Percentiles rank a stretch among this genome's conserved stretches.
phyloP scores from a whole-genome alignment of 2,888 invertebrate species.

The Portevinia maculata region DNA sequence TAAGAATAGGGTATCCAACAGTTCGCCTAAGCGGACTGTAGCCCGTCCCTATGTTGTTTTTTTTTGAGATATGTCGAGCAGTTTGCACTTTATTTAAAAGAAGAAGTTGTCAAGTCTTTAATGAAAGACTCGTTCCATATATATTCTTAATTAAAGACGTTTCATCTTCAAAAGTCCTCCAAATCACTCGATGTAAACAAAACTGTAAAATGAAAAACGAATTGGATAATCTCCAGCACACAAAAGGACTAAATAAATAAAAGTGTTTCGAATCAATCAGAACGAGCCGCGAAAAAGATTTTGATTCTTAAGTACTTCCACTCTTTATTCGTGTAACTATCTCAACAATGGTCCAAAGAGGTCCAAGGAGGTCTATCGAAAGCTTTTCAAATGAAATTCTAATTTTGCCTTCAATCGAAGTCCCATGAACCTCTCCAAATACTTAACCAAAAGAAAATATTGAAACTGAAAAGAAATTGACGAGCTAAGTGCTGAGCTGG shows the following conservation, averaged over 20 bases:
- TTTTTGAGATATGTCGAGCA: too few relatives aligned
- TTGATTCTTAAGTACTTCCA: conserved; percentile 55
- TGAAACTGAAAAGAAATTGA: conserved; percentile 60
- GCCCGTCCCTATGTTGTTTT: too few relatives aligned
- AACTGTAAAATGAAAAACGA: background rate
- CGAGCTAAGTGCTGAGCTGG: conserved; percentile 46
- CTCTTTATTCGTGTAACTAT: conserved; percentile 21
- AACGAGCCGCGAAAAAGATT: conserved; percentile 53
- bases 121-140: conserved; percentile 41
- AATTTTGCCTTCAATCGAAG: conserved; percentile 6
- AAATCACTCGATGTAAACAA: conserved; percentile 40
- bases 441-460: conserved; percentile 41
- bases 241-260: conserved; percentile 20
- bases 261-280: conserved; percentile 63
- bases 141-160: conserved; percentile 57
- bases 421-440: conserved; percentile 8
- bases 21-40: too few relatives aligned
- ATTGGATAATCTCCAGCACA: background rate
- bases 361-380: conserved; percentile 29
- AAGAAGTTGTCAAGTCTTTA: too few relatives aligned
- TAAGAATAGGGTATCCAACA: too few relatives aligned
- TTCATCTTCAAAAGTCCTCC: conserved; percentile 41
- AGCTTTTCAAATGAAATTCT: conserved; percentile 69
- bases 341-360: too few relatives aligned
- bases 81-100: too few relatives aligned